These are phyloP conservation scores for Acleris literana DNA, from an alignment of 2,888 invertebrate species.

Conservation along the genomic window DNA sequence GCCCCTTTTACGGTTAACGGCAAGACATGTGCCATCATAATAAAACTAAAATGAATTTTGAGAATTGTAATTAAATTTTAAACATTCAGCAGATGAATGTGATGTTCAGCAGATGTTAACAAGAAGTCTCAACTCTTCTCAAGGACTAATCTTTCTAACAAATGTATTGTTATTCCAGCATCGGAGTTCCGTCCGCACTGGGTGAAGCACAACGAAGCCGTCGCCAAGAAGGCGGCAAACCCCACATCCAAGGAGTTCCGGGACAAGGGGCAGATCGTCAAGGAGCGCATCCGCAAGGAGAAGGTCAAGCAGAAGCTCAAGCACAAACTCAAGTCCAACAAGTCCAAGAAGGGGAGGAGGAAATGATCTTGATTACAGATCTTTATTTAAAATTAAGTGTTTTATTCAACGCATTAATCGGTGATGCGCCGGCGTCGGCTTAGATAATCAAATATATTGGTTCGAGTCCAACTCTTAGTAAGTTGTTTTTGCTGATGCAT, in stretches of 20 bases:
- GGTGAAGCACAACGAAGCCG: conserved; percentile 90
- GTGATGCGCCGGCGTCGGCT: too few relatives aligned
- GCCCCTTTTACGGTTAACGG: too few relatives aligned
- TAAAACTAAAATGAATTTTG: too few relatives aligned
- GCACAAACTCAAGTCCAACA: conserved; percentile 70
- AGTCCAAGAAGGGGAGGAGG: conserved; percentile 51
- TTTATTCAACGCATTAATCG: not conserved
- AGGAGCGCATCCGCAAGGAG: conserved; percentile 86
- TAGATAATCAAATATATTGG: too few relatives aligned
- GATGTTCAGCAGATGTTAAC: too few relatives aligned
- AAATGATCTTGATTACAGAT: conserved; percentile 21
- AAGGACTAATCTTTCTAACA: not conserved
- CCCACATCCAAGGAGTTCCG: conserved; percentile 85
- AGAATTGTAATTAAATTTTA: too few relatives aligned
- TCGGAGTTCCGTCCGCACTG: conserved; percentile 87
- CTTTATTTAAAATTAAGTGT: not conserved
- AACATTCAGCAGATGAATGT: too few relatives aligned
- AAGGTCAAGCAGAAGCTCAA: conserved; percentile 83
- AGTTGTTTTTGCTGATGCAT: too few relatives aligned
- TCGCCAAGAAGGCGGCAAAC: conserved; percentile 84
- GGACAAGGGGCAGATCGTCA: conserved; percentile 90
- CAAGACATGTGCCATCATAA: too few relatives aligned
- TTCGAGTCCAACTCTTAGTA: too few relatives aligned
- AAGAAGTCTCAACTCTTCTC: too few relatives aligned
- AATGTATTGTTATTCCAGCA: conserved; percentile 48